Conservation (phyloP, 2,888 invertebrate species). For the Choreutis nemorana region DNA sequence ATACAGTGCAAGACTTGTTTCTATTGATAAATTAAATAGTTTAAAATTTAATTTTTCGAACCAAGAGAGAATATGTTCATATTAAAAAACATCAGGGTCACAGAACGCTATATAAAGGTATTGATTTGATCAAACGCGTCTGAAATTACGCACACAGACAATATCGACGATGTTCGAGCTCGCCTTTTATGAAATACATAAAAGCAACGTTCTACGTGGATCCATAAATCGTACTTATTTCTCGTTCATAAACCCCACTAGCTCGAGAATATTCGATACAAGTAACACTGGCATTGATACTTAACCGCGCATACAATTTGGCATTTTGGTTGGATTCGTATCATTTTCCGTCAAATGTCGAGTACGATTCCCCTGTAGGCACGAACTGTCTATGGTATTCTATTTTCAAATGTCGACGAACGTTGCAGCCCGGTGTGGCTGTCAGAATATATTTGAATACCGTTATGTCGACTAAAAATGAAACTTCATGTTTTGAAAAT, state of each 20-base stretch:
- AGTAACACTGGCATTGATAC: conserved; percentile 29
- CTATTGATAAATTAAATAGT: too few relatives aligned
- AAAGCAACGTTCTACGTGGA: too few relatives aligned
- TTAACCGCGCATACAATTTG: conserved; percentile 35
- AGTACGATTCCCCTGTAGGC: conserved; percentile 46
- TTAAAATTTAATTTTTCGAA: too few relatives aligned
- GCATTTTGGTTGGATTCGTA: conserved; percentile 41
- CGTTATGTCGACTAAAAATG: conserved; percentile 43
- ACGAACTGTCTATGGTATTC: conserved; percentile 48
- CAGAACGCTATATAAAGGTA: too few relatives aligned
- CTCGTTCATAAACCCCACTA: conserved; percentile 11
- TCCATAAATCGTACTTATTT: conserved; percentile 14
- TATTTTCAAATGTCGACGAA: conserved; percentile 51
- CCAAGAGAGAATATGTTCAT: too few relatives aligned
- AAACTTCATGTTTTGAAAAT: too few relatives aligned
- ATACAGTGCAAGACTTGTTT: too few relatives aligned
- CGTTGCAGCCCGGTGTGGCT: conserved; percentile 45
- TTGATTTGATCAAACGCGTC: too few relatives aligned
- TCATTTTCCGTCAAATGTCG: conserved; percentile 48
- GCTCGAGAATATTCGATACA: conserved; percentile 16
- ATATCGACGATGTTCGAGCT: too few relatives aligned
- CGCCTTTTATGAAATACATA: too few relatives aligned
- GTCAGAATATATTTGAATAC: conserved; percentile 59
- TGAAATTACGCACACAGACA: too few relatives aligned
- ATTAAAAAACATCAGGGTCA: too few relatives aligned